Percentiles rank a stretch among this genome's conserved stretches.
Evolutionary conservation across 2,113 vertebrate genomes (phyloP).

Genomic region (Oryctolagus cuniculus): mOryCun1.1 NC_091438.1:96432501-96433000

Average conservation of each 20-base stretch:
- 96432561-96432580: background rate
- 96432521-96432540: background rate
- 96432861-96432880: no score
- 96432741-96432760: background rate
- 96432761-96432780: background rate
- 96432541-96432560: background rate
- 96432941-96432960: no score
- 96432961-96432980: no score
- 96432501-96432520: background rate
- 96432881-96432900: no score
- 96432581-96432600: background rate
- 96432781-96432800: no score
- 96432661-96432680: background rate
- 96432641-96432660: background rate
- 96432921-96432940: no score
- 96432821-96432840: no score
- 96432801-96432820: no score
- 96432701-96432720: background rate
- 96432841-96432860: no score
- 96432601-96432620: background rate
- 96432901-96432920: no score
- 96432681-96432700: background rate
- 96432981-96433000: no score
- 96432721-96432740: background rate
- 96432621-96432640: background rate